Evolutionary conservation across 2,888 invertebrate species (phyloP), one percentile per base, ranked within the genome.

Genomic region (Branchellion lobata): DNA sequence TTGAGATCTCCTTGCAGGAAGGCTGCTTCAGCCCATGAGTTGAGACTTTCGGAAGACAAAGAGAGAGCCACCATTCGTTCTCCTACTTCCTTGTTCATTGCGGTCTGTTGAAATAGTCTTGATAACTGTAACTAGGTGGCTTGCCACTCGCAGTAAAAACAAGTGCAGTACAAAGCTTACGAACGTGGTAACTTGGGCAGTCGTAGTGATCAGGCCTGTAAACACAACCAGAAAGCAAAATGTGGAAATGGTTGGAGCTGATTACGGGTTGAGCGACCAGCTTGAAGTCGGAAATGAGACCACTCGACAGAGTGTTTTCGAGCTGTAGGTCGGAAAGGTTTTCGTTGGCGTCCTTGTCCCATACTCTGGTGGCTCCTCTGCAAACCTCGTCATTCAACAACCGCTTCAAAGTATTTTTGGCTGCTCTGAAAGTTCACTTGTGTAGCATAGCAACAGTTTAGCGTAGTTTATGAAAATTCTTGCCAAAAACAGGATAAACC

Each of bases 241-340:
- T 61, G 34, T 57, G 34, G 27, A 77, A n/a, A n/a, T 21, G 65
- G 33, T 77, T 21, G n/a, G 31, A 0, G 27, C 34, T 29, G 27
- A 77, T 77, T 3, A 1, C 1, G 21, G 77, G 77, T 24, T 27
- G 24, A 1, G 61, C n/a, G 18, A 36, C 31, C 27, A 77, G 36
- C 21, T 40, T 31, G 40, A 57, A 77, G 5, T 65, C 65, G 3
- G 65, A 27, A 18, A 5, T 57, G 18, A 77, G 33, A 34, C 36
- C 57, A 14, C 14, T 14, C 2, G 3, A 8, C n/a, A 81, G 21
- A 29, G 47, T 21, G 24, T 65, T 34, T 24, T 72, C n/a, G n/a
- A 75, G 53, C 1, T 71, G 53, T 27, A 81, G 47, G 18, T 71
- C 71, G 31, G 72, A 24, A 34, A 80, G 78, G 14, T 72, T 57